Percentiles rank a stretch among this genome's conserved stretches.
phyloP scores from a whole-genome alignment of 2,888 invertebrate genomes.

The Pasiphila rectangulata region DNA sequence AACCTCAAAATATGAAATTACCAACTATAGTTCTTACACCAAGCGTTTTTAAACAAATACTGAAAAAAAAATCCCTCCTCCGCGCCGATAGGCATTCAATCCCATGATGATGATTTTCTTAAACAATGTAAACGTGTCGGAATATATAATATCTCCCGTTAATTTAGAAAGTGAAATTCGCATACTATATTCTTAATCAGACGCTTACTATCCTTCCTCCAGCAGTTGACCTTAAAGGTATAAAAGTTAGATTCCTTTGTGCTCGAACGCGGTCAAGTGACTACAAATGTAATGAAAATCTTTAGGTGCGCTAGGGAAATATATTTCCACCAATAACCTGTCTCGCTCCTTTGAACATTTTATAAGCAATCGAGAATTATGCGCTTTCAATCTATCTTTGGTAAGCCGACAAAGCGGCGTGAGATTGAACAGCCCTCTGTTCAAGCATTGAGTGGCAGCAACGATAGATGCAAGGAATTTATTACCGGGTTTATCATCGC shows the following conservation, averaged over 20 bases:
- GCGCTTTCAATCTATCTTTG: constrained; percentile 31
- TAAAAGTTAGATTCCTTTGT: constrained; percentile 70
- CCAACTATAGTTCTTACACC: too few relatives aligned
- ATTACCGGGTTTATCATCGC: neutral
- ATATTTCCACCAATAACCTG: constrained; percentile 53
- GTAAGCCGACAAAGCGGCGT: constrained; percentile 26
- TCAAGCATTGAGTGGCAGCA: constrained; percentile 2
- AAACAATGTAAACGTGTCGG: too few relatives aligned
- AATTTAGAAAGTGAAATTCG: too few relatives aligned
- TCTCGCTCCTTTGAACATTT: constrained; percentile 37
- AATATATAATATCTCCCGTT: too few relatives aligned
- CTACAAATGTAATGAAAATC: constrained; percentile 69
- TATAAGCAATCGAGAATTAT: constrained; percentile 30
- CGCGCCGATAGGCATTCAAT: too few relatives aligned
- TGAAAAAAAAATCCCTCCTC: too few relatives aligned
- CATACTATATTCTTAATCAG: neutral
- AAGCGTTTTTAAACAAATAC: too few relatives aligned
- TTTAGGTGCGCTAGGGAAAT: constrained; percentile 55
- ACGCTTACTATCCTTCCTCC: neutral
- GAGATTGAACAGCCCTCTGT: constrained; percentile 24
- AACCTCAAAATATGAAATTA: too few relatives aligned
- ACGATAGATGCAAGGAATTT: constrained; percentile 2
- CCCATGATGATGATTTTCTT: too few relatives aligned
- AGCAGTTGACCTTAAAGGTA: constrained; percentile 44
- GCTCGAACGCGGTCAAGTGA: constrained; percentile 61